phyloP scores from a whole-genome alignment of 2,888 invertebrate species.

The Mesodorylaimus sp. region DNA sequence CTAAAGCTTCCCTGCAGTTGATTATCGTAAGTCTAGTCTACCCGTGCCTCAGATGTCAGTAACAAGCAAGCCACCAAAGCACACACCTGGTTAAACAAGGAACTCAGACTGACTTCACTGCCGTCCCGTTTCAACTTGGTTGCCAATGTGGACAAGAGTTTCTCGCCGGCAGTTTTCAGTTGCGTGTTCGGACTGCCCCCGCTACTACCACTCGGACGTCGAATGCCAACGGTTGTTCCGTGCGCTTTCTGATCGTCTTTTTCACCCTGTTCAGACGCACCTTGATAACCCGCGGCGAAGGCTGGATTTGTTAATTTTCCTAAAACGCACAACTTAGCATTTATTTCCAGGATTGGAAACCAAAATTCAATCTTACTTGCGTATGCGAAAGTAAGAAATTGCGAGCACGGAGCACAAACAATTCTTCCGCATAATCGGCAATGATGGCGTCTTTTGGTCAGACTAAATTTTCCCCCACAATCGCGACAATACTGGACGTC shows the following conservation, averaged over 20 bases:
- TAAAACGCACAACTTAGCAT: constrained; percentile 20
- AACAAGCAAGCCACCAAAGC: background rate
- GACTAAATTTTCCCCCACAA: constrained; percentile 68
- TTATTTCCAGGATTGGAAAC: background rate
- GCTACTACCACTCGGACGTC: no score
- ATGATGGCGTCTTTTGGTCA: constrained; percentile 74
- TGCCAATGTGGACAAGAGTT: constrained; percentile 9
- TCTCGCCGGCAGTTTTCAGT: constrained; percentile 6
- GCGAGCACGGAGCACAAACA: constrained; percentile 23
- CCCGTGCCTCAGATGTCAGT: no score
- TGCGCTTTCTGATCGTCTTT: background rate
- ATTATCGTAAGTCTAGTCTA: no score
- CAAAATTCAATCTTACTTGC: constrained; percentile 18
- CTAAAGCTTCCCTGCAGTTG: no score
- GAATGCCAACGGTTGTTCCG: no score
- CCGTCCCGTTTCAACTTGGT: constrained; percentile 29
- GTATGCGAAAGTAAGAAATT: constrained; percentile 22
- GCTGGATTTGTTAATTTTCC: constrained; percentile 44
- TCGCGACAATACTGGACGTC: constrained; percentile 72
- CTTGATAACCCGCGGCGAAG: constrained; percentile 23
- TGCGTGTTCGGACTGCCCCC: background rate
- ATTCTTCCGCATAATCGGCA: constrained; percentile 53
- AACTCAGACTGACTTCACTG: constrained; percentile 40
- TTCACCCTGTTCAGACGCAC: constrained; percentile 16
- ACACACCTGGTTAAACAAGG: constrained; percentile 32